Conservation (phyloP, 1,140 invertebrate genomes). For the Palaemon carinicauda region DNA sequence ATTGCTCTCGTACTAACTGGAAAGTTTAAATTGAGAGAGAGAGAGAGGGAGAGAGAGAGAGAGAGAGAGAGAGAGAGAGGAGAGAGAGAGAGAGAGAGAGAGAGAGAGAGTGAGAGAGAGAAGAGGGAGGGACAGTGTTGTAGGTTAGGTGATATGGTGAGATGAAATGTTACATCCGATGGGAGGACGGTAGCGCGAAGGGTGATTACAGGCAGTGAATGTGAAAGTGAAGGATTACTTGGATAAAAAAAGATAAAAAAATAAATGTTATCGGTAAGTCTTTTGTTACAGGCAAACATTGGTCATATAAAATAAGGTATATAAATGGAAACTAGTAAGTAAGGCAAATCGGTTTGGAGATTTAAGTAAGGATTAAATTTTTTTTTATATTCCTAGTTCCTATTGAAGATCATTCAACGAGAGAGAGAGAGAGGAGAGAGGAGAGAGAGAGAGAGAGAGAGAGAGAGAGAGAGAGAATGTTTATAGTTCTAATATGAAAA, state of each 20-base stretch:
- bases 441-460: neutral
- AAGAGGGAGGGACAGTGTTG: conserved; percentile 28
- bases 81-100: neutral
- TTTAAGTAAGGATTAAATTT: too few relatives aligned
- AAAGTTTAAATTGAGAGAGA: neutral
- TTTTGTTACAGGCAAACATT: too few relatives aligned
- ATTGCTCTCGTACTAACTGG: neutral
- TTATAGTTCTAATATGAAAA: too few relatives aligned
- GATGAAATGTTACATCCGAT: neutral
- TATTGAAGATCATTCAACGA: too few relatives aligned
- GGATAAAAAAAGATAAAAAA: neutral
- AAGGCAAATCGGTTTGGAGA: too few relatives aligned
- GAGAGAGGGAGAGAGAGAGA: neutral
- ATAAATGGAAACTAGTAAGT: too few relatives aligned
- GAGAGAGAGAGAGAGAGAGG: neutral
- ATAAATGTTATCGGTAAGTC: neutral
- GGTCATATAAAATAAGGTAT: too few relatives aligned
- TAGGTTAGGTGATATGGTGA: too few relatives aligned
- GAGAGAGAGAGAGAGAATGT: neutral
- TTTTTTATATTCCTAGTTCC: too few relatives aligned
- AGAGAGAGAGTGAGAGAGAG: conserved; percentile 23
- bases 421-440: neutral
- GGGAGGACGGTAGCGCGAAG: neutral
- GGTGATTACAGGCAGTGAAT: neutral
- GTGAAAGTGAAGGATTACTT: neutral